Evolutionary conservation across 2,888 invertebrate genomes (phyloP).

Genomic region (Hypselothyrea guttata): DNA sequence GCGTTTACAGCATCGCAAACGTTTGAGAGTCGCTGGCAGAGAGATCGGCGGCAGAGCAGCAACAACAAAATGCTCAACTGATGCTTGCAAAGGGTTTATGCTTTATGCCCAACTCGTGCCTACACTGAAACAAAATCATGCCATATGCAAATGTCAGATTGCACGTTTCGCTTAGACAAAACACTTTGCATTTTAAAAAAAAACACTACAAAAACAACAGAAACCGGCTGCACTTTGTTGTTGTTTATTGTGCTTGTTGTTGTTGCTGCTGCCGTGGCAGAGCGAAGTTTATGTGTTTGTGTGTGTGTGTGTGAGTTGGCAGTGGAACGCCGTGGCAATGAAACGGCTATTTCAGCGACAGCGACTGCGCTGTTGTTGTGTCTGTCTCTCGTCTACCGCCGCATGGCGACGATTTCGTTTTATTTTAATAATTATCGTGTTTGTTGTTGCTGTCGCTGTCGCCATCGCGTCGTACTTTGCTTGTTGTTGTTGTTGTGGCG

Average conservation of each 20-base stretch:
- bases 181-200: constrained; percentile 41
- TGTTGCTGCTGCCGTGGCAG: constrained; percentile 15
- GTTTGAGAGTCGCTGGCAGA: constrained; percentile 1
- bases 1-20: not conserved
- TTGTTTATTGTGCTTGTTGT: constrained; percentile 16
- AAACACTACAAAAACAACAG: constrained; percentile 26
- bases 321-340: constrained; percentile 39
- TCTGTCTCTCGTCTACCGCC: constrained; percentile 48
- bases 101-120: not conserved
- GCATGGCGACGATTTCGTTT: constrained; percentile 44
- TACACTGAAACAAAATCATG: too few species aligned
- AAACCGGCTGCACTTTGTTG: constrained; percentile 49
- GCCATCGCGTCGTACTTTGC: constrained; percentile 2
- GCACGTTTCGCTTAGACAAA: constrained; percentile 19
- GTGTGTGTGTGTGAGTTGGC: constrained; percentile 20
- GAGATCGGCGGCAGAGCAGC: not conserved
- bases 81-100: not conserved
- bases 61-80: not conserved
- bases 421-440: constrained; percentile 61
- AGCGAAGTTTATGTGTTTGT: constrained; percentile 25
- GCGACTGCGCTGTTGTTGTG: constrained; percentile 54
- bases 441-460: constrained; percentile 31
- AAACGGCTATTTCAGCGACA: constrained; percentile 40
- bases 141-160: too few species aligned
- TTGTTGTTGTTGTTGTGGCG: constrained; percentile 41